phyloP scores from a whole-genome alignment of 2,888 invertebrate genomes.

The Drosophila ustulata region DNA sequence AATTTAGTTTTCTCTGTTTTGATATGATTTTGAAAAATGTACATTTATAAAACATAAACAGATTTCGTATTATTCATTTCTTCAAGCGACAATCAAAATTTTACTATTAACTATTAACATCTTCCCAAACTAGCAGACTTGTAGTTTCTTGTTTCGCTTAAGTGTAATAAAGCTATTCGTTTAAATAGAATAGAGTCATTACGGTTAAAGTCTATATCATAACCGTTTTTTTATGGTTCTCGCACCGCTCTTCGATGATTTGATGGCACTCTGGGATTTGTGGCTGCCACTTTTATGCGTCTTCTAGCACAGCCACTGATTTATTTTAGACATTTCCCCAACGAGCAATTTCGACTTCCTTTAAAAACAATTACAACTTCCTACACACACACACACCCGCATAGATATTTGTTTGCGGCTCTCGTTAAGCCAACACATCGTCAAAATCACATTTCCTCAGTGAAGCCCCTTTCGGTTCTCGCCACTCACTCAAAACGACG shows the following conservation, averaged over 20 bases:
- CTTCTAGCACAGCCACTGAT: constrained; percentile 46
- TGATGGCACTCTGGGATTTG: constrained; percentile 29
- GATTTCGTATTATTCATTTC: no score
- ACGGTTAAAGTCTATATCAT: neutral
- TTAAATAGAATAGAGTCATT: constrained; percentile 4
- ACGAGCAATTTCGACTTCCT: constrained; percentile 77
- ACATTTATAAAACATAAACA: no score
- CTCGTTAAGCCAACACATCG: constrained; percentile 81
- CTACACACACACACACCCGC: constrained; percentile 38
- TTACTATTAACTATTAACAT: neutral
- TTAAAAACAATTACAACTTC: constrained; percentile 80
- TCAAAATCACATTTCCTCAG: constrained; percentile 82
- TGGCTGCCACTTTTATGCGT: constrained; percentile 15
- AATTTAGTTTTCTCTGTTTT: no score
- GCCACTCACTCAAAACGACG: constrained; percentile 75
- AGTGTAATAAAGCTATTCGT: neutral
- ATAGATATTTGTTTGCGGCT: constrained; percentile 37
- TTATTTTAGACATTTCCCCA: constrained; percentile 78
- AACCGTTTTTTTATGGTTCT: constrained; percentile 22
- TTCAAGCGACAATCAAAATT: no score
- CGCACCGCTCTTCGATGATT: constrained; percentile 7
- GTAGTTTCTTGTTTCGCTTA: neutral
- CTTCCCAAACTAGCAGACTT: neutral
- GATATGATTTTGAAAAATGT: no score
- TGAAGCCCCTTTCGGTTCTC: constrained; percentile 26